These are phyloP conservation scores for Lemur catta DNA, from an alignment of 2,797 vertebrate genomes.

Conservation along the genomic window DNA sequence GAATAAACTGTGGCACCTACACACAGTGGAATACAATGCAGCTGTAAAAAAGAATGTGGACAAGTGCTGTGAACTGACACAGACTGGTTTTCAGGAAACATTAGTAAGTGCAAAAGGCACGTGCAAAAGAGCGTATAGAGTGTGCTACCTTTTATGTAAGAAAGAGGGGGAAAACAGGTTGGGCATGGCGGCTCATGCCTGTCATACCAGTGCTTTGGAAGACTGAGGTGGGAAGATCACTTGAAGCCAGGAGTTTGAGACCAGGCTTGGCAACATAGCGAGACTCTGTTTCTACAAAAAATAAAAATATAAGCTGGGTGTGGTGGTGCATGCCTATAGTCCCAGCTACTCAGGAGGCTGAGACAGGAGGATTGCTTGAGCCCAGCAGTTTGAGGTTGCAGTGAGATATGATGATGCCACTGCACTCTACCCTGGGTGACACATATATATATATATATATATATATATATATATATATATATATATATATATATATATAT, in stretches of 20 bases:
- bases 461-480: neutral
- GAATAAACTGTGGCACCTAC: accelerated
- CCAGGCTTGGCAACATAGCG: neutral
- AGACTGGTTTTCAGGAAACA: neutral
- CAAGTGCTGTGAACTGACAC: accelerated
- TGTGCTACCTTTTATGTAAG: neutral
- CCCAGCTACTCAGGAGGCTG: neutral
- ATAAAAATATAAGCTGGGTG: neutral
- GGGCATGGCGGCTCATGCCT: neutral
- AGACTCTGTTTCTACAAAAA: neutral
- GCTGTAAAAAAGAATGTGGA: neutral
- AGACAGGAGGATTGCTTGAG: neutral
- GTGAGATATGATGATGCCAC: neutral
- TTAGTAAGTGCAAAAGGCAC: neutral
- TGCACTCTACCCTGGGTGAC: neutral
- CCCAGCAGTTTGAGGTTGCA: neutral
- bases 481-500: neutral
- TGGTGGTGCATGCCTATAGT: neutral
- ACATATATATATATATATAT: neutral
- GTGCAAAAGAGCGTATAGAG: neutral
- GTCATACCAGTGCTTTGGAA: neutral
- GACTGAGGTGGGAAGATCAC: neutral
- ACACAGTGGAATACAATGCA: neutral
- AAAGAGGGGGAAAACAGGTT: neutral
- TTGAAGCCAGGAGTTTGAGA: neutral